Evolutionary conservation across 2,113 vertebrate species (phyloP), one percentile per base, ranked within the genome.

Genomic region (Hypocryptadius cinnamomeus): DNA sequence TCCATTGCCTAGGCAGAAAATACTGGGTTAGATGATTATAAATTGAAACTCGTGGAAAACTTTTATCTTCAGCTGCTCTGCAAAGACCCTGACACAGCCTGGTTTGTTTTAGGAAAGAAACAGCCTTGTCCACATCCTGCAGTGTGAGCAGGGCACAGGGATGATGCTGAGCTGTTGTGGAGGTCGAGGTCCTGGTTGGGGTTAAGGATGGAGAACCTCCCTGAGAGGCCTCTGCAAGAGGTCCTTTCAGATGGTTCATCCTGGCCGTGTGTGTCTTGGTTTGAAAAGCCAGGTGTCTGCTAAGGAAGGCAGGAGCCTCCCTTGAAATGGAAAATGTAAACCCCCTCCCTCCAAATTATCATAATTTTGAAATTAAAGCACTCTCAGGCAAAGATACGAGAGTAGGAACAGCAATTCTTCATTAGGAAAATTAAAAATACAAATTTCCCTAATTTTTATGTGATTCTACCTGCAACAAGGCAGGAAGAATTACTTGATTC

Each of bases 1-100:
- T 96, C 97, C 95, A 96, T 95, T 96, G 91, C 84, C 89, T 76
- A 47, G 81, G 89, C 82, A 96, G 95, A 96, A 87, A 94, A 92
- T 84, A 93, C 81, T 90, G 89, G 88, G 78, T 96, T 90, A 79
- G 84, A 70, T 50, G 64, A 79, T 94, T 84, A 87, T 92, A 92
- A 92, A 96, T 84, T 33, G 69, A 95, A 97, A 93, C 78, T 87
- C 48, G 54, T 53, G 74, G 86, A 96, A 97, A 97, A 95, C 84
- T 81, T 97, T 90, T 74, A 15, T 86, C 95, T 95, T 89, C 33
- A 5, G 57, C 85, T 85, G 47, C 27, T 69, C 37, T 78, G 44
- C 35, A 45, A 84, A 42, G 30, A 64, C 77, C 18, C 31, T n/a
- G 17, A 30, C 45, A 16, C 8, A 37, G 66, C 44, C n/a, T 45